Conservation (phyloP, 2,888 invertebrate genomes). For the Athrips mouffetella region DNA sequence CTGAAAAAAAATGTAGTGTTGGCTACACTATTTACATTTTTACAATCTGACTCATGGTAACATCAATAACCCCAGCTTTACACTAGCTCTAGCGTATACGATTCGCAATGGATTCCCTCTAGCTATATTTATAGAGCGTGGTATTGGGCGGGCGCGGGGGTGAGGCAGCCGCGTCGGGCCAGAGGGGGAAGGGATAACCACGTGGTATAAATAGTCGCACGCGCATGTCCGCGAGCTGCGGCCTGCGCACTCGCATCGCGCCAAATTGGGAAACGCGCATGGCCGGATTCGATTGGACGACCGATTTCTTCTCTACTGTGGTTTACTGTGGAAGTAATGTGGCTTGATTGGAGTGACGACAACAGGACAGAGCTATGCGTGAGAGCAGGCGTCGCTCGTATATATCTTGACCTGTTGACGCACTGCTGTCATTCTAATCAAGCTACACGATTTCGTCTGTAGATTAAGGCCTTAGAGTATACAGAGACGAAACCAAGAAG, state of each 20-base stretch:
- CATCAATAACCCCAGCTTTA: conserved; percentile 36
- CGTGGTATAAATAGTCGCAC: conserved; percentile 70
- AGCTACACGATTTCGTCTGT: too few relatives aligned
- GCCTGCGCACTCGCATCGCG: conserved; percentile 49
- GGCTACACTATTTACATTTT: conserved; percentile 32
- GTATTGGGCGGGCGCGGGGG: conserved; percentile 34
- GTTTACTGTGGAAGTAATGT: too few relatives aligned
- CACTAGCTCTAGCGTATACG: conserved; percentile 33
- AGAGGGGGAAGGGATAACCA: conserved; percentile 39
- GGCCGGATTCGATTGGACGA: conserved; percentile 32
- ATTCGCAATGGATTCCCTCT: conserved; percentile 65
- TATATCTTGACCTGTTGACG: too few relatives aligned
- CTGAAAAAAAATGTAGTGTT: neutral
- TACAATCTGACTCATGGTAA: conserved; percentile 39
- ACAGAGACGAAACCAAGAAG: too few relatives aligned
- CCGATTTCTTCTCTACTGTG: conserved; percentile 10
- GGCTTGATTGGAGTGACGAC: too few relatives aligned
- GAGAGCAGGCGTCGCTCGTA: too few relatives aligned
- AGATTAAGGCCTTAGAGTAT: too few relatives aligned
- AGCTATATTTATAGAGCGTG: conserved; percentile 62
- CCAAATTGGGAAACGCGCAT: conserved; percentile 69
- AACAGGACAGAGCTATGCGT: too few relatives aligned
- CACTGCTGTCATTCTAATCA: too few relatives aligned
- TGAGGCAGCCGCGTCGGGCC: conserved; percentile 19
- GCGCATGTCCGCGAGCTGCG: conserved; percentile 50